Evolutionary conservation across 2,888 invertebrate genomes (phyloP), one percentile per base, ranked within the genome.

Genomic region (Eristalis tenax): DNA sequence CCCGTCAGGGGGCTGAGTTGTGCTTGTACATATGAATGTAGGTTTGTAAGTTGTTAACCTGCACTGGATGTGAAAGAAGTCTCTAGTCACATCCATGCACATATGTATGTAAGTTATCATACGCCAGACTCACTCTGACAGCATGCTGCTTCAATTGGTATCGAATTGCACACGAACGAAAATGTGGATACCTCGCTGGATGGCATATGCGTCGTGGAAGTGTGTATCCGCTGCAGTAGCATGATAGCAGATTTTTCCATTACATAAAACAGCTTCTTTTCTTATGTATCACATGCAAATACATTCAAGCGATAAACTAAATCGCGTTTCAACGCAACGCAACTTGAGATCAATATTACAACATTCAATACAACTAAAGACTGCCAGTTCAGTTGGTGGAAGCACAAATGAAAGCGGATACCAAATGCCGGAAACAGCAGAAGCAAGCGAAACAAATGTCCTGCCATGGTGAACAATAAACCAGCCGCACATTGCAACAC

Each of bases 381-480:
- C 18, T 8, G 18, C 50, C 50, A 18, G 5, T 18, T 18, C 8
- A 6, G n/a, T 8, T 18, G 50, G 18, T 18, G 50, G 50, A 50
- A 43, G n/a, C 43, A 59, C 65, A 59, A 68, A 61, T 43, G 43
- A 68, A 40, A 43, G 61, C 61, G 61, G 22, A 61, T n/a, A 43
- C 28, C 50, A 50, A 59, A 32, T 77, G 61, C 69, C 69, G 77
- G 77, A 77, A 77, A 28, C 35, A 77, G 68, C n/a, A 61, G 35
- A 50, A 50, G 50, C 61, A 61, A 61, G 11, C 40, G 43, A 59
- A 61, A 61, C 61, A 22, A 76, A 66, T 38, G 23, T 57, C 56
- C 56, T 57, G 35, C 23, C 65, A 23, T 65, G 66, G 23, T 5
- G 59, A 59, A 28, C 59, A 59, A 59, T 66, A 68, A 69, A 50